Evolutionary conservation across 2,888 invertebrate genomes (phyloP), one percentile per base, ranked within the genome.

Genomic region (Torymus tubicola): DNA sequence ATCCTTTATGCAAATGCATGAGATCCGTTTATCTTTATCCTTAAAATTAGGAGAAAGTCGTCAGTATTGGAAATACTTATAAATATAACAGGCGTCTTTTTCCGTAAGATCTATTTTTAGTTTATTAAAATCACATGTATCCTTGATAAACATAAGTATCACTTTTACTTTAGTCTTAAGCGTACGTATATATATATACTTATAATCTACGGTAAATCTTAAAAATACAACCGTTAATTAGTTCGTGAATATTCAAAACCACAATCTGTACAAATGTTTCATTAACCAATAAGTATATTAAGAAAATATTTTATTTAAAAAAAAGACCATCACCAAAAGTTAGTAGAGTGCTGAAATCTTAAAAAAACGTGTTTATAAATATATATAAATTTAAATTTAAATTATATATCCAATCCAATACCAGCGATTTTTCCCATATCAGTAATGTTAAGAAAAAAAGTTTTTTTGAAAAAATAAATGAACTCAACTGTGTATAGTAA

Each of bases 291-390:
- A 42, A 8, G 42, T 42, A 42, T 8, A 42, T 8, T 42, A 42
- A 42, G 42, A 61, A 74, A 75, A 81, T 65, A 78, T 81, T 69
- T 55, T 42, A 42, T 42, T 42, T 42, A 42, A 42, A 42, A 42
- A 42, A 42, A 61, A 78, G 57, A 24, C 81, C 81, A 60, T 53
- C 81, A 77, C 77, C 81, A 77, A n/a, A 52, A n/a, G 16, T 81
- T 77, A 81, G 60, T 60, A 65, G 31, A 60, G 76, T 72, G 72
- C 50, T 68, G 61, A 52, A 61, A 50, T 12, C 67, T 16, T 13
- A 42, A 61, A 14, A 10, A 14, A 65, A 60, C 74, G 64, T 70
- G 18, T 42, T 4, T 13, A 53, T 53, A 60, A 21, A 18, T 18
- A 60, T 60, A 60, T 60, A 60, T 60, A 63, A 24, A 63, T 63